Base-by-base conservation (phyloP, 2,888 invertebrate species). In the Callyntrura sp. region DNA sequence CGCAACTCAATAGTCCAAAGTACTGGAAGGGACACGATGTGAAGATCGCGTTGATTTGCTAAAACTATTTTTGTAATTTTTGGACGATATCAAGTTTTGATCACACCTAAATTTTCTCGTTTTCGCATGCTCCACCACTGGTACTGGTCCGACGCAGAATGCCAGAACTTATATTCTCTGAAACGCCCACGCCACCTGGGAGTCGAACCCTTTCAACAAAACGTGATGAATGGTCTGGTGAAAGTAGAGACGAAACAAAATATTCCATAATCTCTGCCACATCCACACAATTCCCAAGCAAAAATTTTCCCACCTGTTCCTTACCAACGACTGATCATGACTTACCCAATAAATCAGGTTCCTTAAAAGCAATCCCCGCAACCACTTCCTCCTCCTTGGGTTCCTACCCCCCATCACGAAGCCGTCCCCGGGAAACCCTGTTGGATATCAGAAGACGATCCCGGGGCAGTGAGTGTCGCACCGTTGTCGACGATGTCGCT, bases 401-500 rank as follows among this genome's bases (percentile, higher is more conserved):
- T n/a, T n/a, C n/a, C n/a, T n/a, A n/a, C n/a, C n/a, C n/a, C n/a
- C n/a, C n/a, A n/a, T n/a, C n/a, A 14, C 51, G 48, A 5, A 2
- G 5, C 14, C 73, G 14, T 45, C 73, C 48, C 43, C 51, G 73
- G 25, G 73, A 84, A 48, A 48, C 84, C 3, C 3, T 84, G 6
- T 20, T 84, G 9, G 73, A 84, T 4, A 14, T 84, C 9, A 28
- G 70, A 20, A 70, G 68, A 65, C 45, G 83, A 1, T 65, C 28
- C 4, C 1, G 28, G 11, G 65, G 12, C 43, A 20, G 85, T 3
- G 62, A 81, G 55, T 55, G 55, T 12, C 11, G 6, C 0, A 17
- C n/a, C n/a, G n/a, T 84, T 14, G 73, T 48, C 8, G 62, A 85
- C 25, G 85, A 85, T 25, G 45, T 76, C 5, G 48, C 85, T 8